phyloP scores from a whole-genome alignment of 2,888 invertebrate genomes.

The Cheiracanthium punctorium region DNA sequence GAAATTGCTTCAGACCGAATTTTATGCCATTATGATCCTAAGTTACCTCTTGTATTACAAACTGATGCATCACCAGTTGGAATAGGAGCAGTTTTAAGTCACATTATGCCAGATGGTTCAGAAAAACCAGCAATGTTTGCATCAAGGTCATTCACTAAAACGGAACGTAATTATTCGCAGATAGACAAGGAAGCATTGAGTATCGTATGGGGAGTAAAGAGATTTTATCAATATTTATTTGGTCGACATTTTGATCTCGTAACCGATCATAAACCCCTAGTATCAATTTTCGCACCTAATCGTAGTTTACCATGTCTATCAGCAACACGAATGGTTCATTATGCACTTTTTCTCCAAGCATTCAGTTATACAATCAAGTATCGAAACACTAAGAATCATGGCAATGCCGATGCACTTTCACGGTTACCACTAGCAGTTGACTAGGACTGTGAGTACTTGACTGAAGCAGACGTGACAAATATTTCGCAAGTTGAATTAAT shows the following conservation, averaged over 20 bases:
- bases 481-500: constrained; percentile 46
- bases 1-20: constrained; percentile 40
- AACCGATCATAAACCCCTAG: constrained; percentile 75
- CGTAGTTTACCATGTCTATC: constrained; percentile 73
- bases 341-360: constrained; percentile 72
- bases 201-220: constrained; percentile 73
- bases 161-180: constrained; percentile 75
- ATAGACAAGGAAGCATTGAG: constrained; percentile 75
- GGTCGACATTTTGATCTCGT: constrained; percentile 74
- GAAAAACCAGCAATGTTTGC: constrained; percentile 76
- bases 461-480: constrained; percentile 49
- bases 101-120: constrained; percentile 74
- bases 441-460: constrained; percentile 43
- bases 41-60: constrained; percentile 73
- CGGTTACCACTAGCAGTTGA: constrained; percentile 47
- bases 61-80: constrained; percentile 75
- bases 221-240: constrained; percentile 74
- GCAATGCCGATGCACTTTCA: constrained; percentile 42
- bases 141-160: constrained; percentile 74
- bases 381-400: constrained; percentile 36
- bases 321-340: constrained; percentile 74
- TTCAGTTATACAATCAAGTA: constrained; percentile 52
- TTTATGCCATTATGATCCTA: constrained; percentile 73
- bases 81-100: constrained; percentile 75
- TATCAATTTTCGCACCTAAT: constrained; percentile 75